Conservation (phyloP, 2,888 invertebrate genomes). For the Pandemis cinnamomeana region DNA sequence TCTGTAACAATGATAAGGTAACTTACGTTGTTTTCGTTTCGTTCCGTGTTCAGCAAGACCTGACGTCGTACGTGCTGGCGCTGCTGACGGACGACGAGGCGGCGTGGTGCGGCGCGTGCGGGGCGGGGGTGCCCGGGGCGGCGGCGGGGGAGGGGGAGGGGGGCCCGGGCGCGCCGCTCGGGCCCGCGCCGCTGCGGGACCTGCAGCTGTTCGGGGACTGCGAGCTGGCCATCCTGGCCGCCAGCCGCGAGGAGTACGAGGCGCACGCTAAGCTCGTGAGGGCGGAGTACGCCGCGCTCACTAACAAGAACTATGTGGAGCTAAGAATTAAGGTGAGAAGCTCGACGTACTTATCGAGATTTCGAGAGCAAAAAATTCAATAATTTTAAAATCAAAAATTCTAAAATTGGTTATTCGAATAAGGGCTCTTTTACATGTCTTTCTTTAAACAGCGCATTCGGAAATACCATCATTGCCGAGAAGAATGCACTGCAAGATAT, state of each 20-base stretch:
- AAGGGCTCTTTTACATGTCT: no score
- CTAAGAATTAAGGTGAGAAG: constrained; percentile 66
- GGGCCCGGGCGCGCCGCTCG: constrained; percentile 48
- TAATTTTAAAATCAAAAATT: no score
- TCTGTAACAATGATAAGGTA: no score
- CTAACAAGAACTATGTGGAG: constrained; percentile 65
- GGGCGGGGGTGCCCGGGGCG: constrained; percentile 47
- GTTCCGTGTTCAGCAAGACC: constrained; percentile 66
- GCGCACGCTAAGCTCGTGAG: constrained; percentile 73
- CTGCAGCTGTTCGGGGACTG: constrained; percentile 75
- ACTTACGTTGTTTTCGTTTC: not conserved
- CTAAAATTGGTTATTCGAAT: no score
- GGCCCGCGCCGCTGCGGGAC: constrained; percentile 57
- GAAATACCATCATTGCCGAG: no score
- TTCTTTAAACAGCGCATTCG: no score
- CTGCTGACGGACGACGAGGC: constrained; percentile 76
- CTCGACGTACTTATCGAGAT: no score
- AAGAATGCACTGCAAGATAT: no score
- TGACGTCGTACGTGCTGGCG: constrained; percentile 73
- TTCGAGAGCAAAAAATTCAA: no score
- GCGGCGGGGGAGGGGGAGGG: not conserved
- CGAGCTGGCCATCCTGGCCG: constrained; percentile 75
- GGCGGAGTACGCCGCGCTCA: constrained; percentile 69
- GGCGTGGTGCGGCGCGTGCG: constrained; percentile 59
- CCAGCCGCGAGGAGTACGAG: constrained; percentile 67